Percentiles rank a stretch among this genome's conserved stretches.
Evolutionary conservation across 2,113 vertebrate species (phyloP).

Genomic region (Podilymbus podiceps): DNA sequence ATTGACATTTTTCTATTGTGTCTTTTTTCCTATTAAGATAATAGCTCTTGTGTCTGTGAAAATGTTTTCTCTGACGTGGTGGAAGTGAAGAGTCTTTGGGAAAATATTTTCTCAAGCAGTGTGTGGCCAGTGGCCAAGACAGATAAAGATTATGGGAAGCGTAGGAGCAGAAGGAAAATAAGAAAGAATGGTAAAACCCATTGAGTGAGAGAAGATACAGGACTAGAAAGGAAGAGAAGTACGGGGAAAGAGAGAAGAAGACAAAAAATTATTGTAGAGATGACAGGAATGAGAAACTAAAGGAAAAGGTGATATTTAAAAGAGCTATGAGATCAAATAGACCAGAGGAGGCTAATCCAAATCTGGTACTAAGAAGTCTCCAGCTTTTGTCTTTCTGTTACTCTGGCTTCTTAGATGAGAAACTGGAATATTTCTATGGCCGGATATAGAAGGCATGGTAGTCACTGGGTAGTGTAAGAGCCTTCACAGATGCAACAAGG

Average conservation of each 20-base stretch:
- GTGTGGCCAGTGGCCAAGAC: background rate
- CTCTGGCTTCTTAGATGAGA: background rate
- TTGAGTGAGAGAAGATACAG: background rate
- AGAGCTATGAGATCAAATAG: background rate
- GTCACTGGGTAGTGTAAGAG: background rate
- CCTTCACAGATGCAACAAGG: background rate
- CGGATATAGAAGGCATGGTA: slow-evolving; percentile 38
- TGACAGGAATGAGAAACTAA: background rate
- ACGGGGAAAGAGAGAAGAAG: background rate
- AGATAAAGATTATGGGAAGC: background rate
- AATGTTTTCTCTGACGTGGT: background rate
- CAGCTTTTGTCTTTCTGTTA: slow-evolving; percentile 32
- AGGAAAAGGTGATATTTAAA: background rate
- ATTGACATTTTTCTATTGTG: background rate
- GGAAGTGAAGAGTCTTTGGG: background rate
- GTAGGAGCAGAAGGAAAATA: background rate
- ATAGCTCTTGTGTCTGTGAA: background rate
- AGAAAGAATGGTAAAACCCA: background rate
- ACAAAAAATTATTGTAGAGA: background rate
- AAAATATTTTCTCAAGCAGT: slow-evolving; percentile 41
- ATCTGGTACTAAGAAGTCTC: background rate
- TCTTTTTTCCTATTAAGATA: background rate
- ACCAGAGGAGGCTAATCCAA: background rate
- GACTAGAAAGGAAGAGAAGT: background rate
- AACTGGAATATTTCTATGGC: background rate